Base-by-base conservation (phyloP, 2,797 vertebrate genomes). In the Acanthis flammea region DNA sequence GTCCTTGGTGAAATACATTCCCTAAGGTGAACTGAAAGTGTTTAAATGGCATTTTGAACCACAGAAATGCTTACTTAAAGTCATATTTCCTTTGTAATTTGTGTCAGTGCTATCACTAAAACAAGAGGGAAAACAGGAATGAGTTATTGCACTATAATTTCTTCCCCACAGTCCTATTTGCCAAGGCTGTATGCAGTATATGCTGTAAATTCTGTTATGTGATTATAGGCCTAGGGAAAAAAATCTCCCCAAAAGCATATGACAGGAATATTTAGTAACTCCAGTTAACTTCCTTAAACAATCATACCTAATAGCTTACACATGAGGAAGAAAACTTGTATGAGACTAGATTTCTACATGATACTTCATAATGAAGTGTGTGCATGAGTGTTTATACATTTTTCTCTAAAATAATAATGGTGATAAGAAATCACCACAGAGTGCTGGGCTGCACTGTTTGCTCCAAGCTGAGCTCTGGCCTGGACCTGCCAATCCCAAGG, bases 71-170 rank as follows among this genome's bases (percentile, higher is more conserved):
- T 90, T 90, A 39, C 57, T 57, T 8, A 2, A 93, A 67, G 15
- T 79, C 14, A 11, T 31, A 67, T 87, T 93, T 77, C 41, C 50
- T 70, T 82, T 84, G 37, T 41, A 47, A 31, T 81, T 88, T 68
- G 30, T 78, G 75, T 79, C 30, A 61, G 19, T 83, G 47, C 25
- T 91, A 55, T 78, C 80, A 58, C 25, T 86, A 63, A 90, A 93
- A 70, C 24, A 70, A 89, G 37, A 87, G 7, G 10, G 68, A 79
- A 92, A 92, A 24, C 17, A 85, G 37, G 81, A 85, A 68, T 68
- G 21, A 65, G 51, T 81, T 66, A 58, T 25, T 82, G 37, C 37
- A 31, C 21, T 75, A 14, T 41, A 62, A 78, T 88, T 93, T 81
- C 58, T 66, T 94, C 70, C 72, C 30, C 17, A 50, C 7, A 70